phyloP scores from a whole-genome alignment of 2,888 invertebrate genomes.

The Hirtodrosophila confusa region DNA sequence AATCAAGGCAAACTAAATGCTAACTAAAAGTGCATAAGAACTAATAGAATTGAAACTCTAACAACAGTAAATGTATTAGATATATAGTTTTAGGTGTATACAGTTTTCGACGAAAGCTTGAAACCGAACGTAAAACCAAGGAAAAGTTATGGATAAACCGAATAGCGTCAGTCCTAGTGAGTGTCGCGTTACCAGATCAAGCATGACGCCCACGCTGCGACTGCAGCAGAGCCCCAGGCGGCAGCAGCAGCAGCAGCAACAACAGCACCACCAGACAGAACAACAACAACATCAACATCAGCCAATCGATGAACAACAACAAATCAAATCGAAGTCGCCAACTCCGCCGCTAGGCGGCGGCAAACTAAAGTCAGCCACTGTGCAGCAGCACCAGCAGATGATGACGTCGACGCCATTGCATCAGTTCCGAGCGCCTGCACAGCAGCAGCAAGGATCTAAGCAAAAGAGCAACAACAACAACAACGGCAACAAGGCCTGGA shows the following conservation, averaged over 20 bases:
- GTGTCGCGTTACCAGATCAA: constrained; percentile 76
- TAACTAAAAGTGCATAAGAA: background rate
- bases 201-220: constrained; percentile 72
- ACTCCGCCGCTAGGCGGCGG: constrained; percentile 36
- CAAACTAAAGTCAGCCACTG: constrained; percentile 20
- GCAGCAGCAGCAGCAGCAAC: constrained; percentile 48
- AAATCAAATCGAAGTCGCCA: constrained; percentile 72
- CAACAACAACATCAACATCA: constrained; percentile 24
- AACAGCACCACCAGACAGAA: constrained; percentile 31
- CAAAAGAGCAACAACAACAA: constrained; percentile 52
- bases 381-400: constrained; percentile 15
- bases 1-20: background rate
- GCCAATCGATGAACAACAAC: constrained; percentile 25
- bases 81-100: background rate
- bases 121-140: constrained; percentile 2
- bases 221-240: constrained; percentile 68
- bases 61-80: background rate
- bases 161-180: constrained; percentile 77
- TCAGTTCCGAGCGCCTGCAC: constrained; percentile 83
- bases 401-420: constrained; percentile 40
- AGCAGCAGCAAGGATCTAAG: constrained; percentile 65
- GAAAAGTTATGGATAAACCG: constrained; percentile 68
- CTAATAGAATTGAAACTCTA: background rate
- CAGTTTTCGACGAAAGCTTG: background rate
- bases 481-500: constrained; percentile 76